Evolutionary conservation across 2,888 invertebrate species (phyloP).

Genomic region (Oasisia sp.): DNA sequence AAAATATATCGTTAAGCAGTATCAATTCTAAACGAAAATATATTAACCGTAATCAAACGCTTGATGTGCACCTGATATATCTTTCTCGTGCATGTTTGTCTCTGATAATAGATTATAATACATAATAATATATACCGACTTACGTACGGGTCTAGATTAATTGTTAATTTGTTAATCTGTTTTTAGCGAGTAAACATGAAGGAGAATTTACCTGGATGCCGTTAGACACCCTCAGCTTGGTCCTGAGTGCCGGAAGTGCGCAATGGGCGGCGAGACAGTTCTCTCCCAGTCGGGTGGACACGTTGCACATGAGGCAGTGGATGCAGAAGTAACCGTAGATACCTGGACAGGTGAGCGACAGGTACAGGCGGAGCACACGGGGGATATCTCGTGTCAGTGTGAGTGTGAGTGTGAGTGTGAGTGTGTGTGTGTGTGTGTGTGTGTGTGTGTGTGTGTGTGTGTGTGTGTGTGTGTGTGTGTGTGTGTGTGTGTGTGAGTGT

Average conservation of each 20-base stretch:
- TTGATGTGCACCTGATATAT: too few species aligned
- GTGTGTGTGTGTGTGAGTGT: neutral
- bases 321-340: neutral
- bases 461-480: neutral
- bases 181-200: neutral
- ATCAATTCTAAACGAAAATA: too few species aligned
- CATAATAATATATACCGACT: too few species aligned
- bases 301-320: neutral
- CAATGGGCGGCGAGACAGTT: neutral
- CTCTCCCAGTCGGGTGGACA: neutral
- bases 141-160: too few species aligned
- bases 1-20: too few species aligned
- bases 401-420: neutral
- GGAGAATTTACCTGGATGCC: slow-evolving; percentile 7
- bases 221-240: neutral
- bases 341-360: neutral
- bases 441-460: neutral
- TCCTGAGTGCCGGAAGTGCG: neutral
- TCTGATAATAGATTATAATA: neutral
- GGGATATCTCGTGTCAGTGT: neutral
- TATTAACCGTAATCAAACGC: too few species aligned
- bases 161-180: neutral
- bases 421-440: neutral
- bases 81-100: neutral
- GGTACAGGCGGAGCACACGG: neutral